Evolutionary conservation across 2,888 invertebrate genomes (phyloP).

Genomic region (Hofmannophila pseudospretella): DNA sequence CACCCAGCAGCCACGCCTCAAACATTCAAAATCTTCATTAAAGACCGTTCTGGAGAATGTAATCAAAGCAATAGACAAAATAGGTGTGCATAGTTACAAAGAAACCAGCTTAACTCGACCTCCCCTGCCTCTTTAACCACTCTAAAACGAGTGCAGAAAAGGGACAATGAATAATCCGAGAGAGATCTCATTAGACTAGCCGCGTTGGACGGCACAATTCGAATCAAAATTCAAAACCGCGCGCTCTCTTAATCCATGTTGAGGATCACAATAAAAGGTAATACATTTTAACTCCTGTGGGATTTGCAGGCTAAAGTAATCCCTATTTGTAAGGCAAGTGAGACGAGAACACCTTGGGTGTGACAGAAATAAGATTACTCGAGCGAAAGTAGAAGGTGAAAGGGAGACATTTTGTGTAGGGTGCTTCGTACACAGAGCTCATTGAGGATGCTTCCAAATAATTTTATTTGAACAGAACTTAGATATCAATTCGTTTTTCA

Average conservation of each 20-base stretch:
- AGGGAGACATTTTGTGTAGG: conserved; percentile 72
- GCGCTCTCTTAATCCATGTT: conserved; percentile 77
- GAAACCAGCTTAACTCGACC: conserved; percentile 39
- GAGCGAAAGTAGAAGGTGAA: conserved; percentile 77
- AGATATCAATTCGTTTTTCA: too few species aligned
- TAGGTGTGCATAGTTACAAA: conserved; percentile 68
- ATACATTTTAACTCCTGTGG: conserved; percentile 70
- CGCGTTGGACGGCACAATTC: conserved; percentile 63
- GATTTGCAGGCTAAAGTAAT: conserved; percentile 34
- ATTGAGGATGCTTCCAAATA: too few species aligned
- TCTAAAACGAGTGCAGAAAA: conserved; percentile 11
- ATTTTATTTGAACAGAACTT: too few species aligned
- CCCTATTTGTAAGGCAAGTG: conserved; percentile 39
- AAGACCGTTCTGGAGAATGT: conserved; percentile 63
- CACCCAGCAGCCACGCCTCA: conserved; percentile 47
- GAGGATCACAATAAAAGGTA: conserved; percentile 79
- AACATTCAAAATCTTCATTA: conserved; percentile 69
- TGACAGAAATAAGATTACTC: conserved; percentile 72
- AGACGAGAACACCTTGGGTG: conserved; percentile 42
- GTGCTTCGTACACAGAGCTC: conserved; percentile 30
- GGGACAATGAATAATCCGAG: conserved; percentile 43
- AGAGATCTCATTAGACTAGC: conserved; percentile 63
- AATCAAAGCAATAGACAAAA: conserved; percentile 71
- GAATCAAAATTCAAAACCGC: conserved; percentile 79
- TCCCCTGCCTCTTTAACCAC: conserved; percentile 24